Evolutionary conservation across 2,113 vertebrate species (phyloP).

Genomic region (Pontoporia blainvillei): DNA sequence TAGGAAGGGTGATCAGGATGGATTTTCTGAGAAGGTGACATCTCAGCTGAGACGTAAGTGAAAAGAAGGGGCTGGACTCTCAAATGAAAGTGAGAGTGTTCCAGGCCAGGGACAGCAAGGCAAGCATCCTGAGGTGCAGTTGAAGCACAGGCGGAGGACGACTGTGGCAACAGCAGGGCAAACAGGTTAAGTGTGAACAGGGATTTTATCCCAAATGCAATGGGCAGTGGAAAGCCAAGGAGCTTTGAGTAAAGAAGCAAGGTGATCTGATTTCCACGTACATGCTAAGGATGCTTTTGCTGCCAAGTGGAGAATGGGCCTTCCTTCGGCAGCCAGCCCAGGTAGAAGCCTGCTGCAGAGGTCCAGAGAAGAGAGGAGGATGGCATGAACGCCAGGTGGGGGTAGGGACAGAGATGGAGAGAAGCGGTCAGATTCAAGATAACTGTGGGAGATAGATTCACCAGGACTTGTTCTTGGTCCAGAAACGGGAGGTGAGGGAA

Average conservation of each 20-base stretch:
- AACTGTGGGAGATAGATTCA: not conserved
- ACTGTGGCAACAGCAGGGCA: too few species aligned
- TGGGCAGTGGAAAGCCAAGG: not conserved
- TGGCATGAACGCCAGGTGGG: not conserved
- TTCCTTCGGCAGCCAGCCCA: not conserved
- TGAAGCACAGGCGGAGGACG: not conserved
- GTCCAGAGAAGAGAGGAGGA: not conserved
- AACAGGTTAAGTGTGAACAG: not conserved
- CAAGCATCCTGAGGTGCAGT: fast-evolving
- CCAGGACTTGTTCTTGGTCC: not conserved
- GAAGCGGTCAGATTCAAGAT: not conserved
- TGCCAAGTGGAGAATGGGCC: fast-evolving
- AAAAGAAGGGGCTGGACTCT: not conserved
- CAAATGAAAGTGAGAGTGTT: not conserved
- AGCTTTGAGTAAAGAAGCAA: not conserved
- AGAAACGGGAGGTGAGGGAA: not conserved
- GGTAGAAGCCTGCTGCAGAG: not conserved
- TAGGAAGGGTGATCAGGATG: not conserved
- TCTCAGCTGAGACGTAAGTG: not conserved
- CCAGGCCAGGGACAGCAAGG: too few species aligned
- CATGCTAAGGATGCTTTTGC: not conserved
- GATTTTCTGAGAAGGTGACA: not conserved
- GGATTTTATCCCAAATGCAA: not conserved
- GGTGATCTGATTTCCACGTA: not conserved
- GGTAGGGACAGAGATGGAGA: not conserved